Evolutionary conservation across 2,113 vertebrate genomes (phyloP), one percentile per base, ranked within the genome.

Genomic region (Mohoua ochrocephala): DNA sequence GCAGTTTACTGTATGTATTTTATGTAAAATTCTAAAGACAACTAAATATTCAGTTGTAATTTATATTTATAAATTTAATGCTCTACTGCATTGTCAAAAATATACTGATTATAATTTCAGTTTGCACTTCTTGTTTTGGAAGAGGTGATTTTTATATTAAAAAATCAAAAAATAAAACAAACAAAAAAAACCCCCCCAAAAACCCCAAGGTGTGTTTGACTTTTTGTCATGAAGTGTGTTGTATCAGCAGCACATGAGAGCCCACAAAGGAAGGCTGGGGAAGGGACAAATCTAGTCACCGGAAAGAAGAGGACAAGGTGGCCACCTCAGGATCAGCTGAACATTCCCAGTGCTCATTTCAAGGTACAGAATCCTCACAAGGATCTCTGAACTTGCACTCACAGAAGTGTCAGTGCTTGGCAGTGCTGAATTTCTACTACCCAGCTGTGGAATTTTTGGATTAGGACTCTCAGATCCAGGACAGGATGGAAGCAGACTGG

Each of bases 1-100:
- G 92, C 84, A 96, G 92, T 97, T 98, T 92, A 95, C 79, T 24
- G 12, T 50, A 95, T 78, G 37, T 23, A 61, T 91, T 92, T 94
- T 91, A 84, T 87, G 33, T 80, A 49, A 87, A 80, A 79, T 52
- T 27, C 37, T 73, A 83, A 93, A 52, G 82, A 73, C 54, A 63
- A 54, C 30, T 87, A 76, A 74, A 19, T 89, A 42, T 59, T 92
- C 30, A 78, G 44, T 74, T 84, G 33, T 88, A 70, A 63, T 85
- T 85, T 91, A 57, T 97, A 57, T 74, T 71, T 97, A 47, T 84
- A 68, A 78, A 21, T 96, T 24, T 79, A 65, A 45, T 64, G 9
- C 78, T 91, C 42, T 93, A 41, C 37, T 95, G 53, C 86, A 59
- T 35, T 81, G 31, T 68, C 31, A 56, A 45, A 89, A 53, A 84